phyloP scores from a whole-genome alignment of 2,113 vertebrate species.

The Pycnonotus jocosus region DNA sequence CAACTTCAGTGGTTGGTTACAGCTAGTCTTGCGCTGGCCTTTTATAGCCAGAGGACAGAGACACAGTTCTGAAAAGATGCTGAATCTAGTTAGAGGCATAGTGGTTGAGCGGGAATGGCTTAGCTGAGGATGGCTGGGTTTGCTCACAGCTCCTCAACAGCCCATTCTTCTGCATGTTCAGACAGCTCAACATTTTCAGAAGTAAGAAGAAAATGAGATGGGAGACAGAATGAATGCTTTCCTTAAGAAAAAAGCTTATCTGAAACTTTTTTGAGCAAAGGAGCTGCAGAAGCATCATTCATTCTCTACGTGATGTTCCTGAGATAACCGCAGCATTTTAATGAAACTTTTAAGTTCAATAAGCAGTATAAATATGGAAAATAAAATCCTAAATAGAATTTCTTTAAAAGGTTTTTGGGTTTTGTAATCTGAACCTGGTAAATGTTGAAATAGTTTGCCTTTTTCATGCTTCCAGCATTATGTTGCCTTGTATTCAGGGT shows the following conservation, averaged over 20 bases:
- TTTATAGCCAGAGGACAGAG: background rate
- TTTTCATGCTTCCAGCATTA: background rate
- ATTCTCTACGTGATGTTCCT: background rate
- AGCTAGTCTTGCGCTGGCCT: background rate
- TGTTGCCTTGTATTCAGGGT: background rate
- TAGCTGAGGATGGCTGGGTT: background rate
- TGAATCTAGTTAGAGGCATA: background rate
- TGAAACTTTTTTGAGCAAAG: background rate
- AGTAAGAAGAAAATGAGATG: background rate
- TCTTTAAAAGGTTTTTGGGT: background rate
- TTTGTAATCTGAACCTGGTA: background rate
- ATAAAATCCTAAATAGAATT: background rate
- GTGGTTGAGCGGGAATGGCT: background rate
- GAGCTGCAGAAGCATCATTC: background rate
- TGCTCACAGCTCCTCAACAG: background rate
- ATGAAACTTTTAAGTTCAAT: background rate
- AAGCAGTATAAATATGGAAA: background rate
- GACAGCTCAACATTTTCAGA: background rate
- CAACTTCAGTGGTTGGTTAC: background rate
- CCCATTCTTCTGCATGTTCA: background rate
- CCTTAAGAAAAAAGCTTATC: background rate
- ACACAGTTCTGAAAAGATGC: background rate
- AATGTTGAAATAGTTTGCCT: background rate
- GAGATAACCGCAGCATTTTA: background rate
- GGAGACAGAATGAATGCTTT: background rate